Conservation (phyloP, 2,797 vertebrate genomes). For the Huso huso region DNA sequence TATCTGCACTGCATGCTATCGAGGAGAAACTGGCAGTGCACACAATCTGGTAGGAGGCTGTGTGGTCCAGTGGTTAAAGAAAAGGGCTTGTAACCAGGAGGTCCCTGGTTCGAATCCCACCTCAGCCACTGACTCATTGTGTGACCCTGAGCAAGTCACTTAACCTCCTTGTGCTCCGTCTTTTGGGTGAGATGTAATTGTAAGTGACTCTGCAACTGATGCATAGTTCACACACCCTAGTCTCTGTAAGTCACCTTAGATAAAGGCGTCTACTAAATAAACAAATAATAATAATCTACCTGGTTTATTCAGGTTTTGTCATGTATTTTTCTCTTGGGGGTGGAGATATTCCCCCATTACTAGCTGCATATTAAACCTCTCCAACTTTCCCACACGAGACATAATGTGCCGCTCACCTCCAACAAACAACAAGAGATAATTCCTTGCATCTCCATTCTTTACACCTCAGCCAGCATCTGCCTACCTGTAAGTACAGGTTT, state of each 20-base stretch:
- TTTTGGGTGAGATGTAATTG: too few species aligned
- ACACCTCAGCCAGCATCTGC: slow-evolving; percentile 1
- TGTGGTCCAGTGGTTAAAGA: too few species aligned
- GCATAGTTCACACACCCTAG: too few species aligned
- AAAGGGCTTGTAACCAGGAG: too few species aligned
- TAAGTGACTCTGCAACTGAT: too few species aligned
- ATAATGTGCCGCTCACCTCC: slow-evolving; percentile 5
- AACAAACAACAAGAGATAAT: background rate
- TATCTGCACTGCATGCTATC: too few species aligned
- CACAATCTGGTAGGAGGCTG: background rate
- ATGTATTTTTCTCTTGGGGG: background rate
- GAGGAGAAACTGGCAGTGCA: background rate
- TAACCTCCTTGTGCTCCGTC: too few species aligned
- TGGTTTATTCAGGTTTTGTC: background rate
- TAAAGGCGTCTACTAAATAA: too few species aligned
- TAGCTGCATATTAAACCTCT: slow-evolving; percentile 15
- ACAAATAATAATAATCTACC: slow-evolving; percentile 2
- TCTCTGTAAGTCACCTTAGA: too few species aligned
- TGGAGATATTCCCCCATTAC: slow-evolving; percentile 4
- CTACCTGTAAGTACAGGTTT: slow-evolving; percentile 13
- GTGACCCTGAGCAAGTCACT: too few species aligned
- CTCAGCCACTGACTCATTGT: too few species aligned
- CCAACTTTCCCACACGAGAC: background rate
- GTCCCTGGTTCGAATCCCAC: too few species aligned
- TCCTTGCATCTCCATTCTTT: background rate